These are phyloP conservation scores for Leptinotarsa haldemani DNA, from an alignment of 2,888 invertebrate genomes.

Conservation along the genomic window DNA sequence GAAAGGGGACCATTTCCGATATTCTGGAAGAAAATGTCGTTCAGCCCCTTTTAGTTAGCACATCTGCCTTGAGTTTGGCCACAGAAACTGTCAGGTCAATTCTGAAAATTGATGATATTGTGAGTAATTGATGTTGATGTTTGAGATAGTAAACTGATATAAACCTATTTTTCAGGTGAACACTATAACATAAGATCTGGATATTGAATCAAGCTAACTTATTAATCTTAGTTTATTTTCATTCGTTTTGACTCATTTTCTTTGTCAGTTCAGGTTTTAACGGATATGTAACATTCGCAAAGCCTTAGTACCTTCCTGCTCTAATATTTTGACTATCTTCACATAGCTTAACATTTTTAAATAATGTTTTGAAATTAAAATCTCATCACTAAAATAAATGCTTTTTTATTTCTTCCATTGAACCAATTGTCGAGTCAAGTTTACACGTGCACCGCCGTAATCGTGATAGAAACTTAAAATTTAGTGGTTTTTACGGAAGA, in stretches of 20 bases:
- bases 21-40: slow-evolving; percentile 97
- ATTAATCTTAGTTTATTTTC: slow-evolving; percentile 25
- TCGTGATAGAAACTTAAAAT: too few species aligned
- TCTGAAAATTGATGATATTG: slow-evolving; percentile 99
- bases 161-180: slow-evolving; percentile 67
- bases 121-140: slow-evolving; percentile 68
- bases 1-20: slow-evolving; percentile 95
- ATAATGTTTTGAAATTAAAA: slow-evolving; percentile 7
- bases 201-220: slow-evolving; percentile 17
- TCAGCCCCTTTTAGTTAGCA: slow-evolving; percentile 95
- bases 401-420: not conserved
- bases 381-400: not conserved
- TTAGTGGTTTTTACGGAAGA: too few species aligned
- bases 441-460: too few species aligned
- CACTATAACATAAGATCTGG: slow-evolving; percentile 65
- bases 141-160: not conserved
- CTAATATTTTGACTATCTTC: not conserved
- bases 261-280: not conserved
- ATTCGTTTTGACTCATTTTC: slow-evolving; percentile 18
- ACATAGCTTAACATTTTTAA: not conserved
- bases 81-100: slow-evolving; percentile 98
- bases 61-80: slow-evolving; percentile 91
- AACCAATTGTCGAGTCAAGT: too few species aligned
- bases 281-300: not conserved
- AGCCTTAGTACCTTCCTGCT: not conserved